phyloP scores from a whole-genome alignment of 2,888 invertebrate species.

The Sylvicola cinctus region DNA sequence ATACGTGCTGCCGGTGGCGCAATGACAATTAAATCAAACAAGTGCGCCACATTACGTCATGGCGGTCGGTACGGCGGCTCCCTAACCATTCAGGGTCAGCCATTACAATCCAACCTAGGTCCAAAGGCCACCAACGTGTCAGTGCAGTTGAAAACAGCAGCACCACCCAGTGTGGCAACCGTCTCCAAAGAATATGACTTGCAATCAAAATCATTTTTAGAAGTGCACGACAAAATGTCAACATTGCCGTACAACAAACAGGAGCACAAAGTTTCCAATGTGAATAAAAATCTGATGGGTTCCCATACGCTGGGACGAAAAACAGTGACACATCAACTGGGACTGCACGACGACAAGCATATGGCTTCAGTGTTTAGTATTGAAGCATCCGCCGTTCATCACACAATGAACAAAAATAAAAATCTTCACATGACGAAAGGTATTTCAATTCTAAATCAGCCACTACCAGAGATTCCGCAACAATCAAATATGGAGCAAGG shows the following conservation, averaged over 20 bases:
- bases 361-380: slow-evolving; percentile 25
- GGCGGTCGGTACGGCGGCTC: slow-evolving; percentile 25
- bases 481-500: slow-evolving; percentile 6
- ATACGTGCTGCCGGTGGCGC: slow-evolving; percentile 18
- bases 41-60: slow-evolving; percentile 25
- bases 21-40: slow-evolving; percentile 11
- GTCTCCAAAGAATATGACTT: slow-evolving; percentile 22
- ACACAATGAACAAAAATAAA: slow-evolving; percentile 3
- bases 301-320: not conserved
- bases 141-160: slow-evolving; percentile 24
- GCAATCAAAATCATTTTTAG: slow-evolving; percentile 10
- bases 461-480: slow-evolving; percentile 25
- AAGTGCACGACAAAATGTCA: slow-evolving; percentile 1
- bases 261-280: not conserved
- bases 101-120: slow-evolving; percentile 7
- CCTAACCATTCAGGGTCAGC: not conserved
- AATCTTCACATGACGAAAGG: slow-evolving; percentile 6
- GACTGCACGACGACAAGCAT: slow-evolving; percentile 10
- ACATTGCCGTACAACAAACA: slow-evolving; percentile 7
- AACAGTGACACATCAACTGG: not conserved
- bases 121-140: slow-evolving; percentile 18
- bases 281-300: slow-evolving; percentile 1
- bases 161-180: slow-evolving; percentile 25
- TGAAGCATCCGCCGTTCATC: slow-evolving; percentile 16
- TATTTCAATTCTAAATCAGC: slow-evolving; percentile 26